Evolutionary conservation across 2,797 vertebrate genomes (phyloP).

Genomic region (Lacerta bilineata): DNA sequence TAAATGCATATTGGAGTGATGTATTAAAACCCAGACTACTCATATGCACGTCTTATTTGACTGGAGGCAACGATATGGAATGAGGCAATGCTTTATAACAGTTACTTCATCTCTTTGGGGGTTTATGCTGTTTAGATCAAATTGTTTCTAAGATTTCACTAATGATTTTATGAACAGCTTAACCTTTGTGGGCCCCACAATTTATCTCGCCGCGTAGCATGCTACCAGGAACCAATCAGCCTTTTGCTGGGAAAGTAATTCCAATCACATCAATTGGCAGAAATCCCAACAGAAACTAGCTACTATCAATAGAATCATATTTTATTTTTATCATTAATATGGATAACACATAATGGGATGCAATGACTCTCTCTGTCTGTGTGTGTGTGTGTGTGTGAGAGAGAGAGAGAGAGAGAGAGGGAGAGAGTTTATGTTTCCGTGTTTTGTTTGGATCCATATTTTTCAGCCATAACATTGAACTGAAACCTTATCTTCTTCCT

Average conservation of each 20-base stretch:
- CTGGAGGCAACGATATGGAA: conserved; percentile 48
- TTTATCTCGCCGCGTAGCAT: conserved; percentile 49
- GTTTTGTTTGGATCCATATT: neutral
- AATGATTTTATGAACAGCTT: conserved; percentile 73
- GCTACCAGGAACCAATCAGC: conserved; percentile 57
- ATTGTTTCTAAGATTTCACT: conserved; percentile 74
- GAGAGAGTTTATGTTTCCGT: too few species aligned
- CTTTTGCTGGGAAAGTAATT: conserved; percentile 38
- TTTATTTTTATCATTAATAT: conserved; percentile 18
- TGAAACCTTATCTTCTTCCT: neutral
- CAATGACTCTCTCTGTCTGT: too few species aligned
- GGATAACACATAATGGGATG: neutral
- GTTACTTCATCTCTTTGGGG: conserved; percentile 58
- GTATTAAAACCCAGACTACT: conserved; percentile 28
- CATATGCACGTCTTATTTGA: conserved; percentile 41
- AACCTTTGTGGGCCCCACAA: conserved; percentile 66
- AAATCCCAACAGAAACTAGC: conserved; percentile 22
- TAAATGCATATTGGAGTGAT: conserved; percentile 17
- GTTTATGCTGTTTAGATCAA: conserved; percentile 60
- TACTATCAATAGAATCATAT: neutral
- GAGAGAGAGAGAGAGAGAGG: neutral
- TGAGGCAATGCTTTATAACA: conserved; percentile 58
- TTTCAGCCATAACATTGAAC: neutral
- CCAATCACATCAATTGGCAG: conserved; percentile 40
- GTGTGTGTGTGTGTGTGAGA: neutral